Evolutionary conservation across 2,113 vertebrate species (phyloP).

Genomic region (Syrrhaptes paradoxus): DNA sequence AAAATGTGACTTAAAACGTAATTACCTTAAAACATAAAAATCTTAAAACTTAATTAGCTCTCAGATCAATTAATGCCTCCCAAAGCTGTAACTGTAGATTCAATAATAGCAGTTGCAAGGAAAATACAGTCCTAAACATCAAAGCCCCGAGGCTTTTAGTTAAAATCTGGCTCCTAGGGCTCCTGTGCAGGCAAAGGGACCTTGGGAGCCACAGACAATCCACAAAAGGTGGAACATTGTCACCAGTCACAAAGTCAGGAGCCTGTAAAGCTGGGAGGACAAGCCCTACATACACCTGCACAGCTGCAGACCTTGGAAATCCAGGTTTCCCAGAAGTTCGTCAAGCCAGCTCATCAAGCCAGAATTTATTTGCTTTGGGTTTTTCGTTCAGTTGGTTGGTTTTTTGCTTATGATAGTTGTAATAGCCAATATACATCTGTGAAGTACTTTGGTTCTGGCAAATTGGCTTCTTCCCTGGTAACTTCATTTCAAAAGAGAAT

Average conservation of each 20-base stretch:
- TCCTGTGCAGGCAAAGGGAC: background rate
- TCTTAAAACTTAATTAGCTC: background rate
- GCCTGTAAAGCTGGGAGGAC: background rate
- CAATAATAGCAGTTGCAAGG: background rate
- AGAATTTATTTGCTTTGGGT: background rate
- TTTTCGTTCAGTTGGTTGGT: fast-evolving
- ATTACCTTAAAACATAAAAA: background rate
- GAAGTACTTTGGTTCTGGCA: background rate
- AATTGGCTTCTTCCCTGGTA: background rate
- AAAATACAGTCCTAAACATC: background rate
- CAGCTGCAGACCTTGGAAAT: background rate
- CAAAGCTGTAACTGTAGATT: background rate
- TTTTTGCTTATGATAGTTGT: background rate
- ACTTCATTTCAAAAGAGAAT: background rate
- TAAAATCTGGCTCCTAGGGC: background rate
- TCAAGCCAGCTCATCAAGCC: background rate
- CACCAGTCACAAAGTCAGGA: background rate
- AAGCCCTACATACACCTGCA: background rate
- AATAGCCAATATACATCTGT: background rate
- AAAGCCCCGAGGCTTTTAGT: background rate
- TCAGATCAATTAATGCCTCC: background rate
- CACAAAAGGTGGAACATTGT: fast-evolving
- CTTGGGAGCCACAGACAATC: background rate
- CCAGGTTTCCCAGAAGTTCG: background rate
- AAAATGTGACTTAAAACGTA: background rate